phyloP scores from a whole-genome alignment of 1,140 invertebrate species.

The Zaprionus lachaisei region DNA sequence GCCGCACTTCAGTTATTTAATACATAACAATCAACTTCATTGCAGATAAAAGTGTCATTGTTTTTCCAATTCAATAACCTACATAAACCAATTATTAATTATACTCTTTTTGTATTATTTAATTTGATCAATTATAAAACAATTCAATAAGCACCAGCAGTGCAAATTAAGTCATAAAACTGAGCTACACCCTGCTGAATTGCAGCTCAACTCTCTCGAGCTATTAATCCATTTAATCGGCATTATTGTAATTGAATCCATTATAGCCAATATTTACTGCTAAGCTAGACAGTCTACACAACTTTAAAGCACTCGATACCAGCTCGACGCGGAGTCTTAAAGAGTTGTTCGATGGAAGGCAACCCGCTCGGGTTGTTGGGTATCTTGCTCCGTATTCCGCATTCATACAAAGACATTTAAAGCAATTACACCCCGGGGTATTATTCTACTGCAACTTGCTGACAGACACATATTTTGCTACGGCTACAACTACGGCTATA shows the following conservation, averaged over 20 bases:
- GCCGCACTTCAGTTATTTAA: neutral
- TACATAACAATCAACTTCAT: neutral
- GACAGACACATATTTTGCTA: conserved; percentile 67
- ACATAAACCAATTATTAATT: neutral
- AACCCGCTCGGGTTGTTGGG: conserved; percentile 12
- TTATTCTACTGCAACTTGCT: conserved; percentile 81
- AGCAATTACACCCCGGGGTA: conserved; percentile 78
- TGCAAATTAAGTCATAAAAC: neutral
- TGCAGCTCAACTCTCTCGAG: neutral
- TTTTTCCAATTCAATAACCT: neutral
- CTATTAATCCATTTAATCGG: conserved; percentile 20
- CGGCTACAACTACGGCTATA: conserved; percentile 23
- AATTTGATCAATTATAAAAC: neutral
- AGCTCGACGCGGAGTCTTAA: conserved; percentile 42
- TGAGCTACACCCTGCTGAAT: conserved; percentile 2
- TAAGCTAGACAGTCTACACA: neutral
- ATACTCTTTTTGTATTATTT: neutral
- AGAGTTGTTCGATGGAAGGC: conserved; percentile 43
- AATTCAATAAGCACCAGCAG: neutral
- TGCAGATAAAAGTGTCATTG: no score
- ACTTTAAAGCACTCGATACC: conserved; percentile 7
- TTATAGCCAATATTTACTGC: conserved; percentile 19
- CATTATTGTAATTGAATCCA: conserved; percentile 23
- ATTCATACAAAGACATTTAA: conserved; percentile 82
- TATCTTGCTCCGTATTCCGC: conserved; percentile 49